Percentiles rank a stretch among this genome's conserved stretches.
Conservation (phyloP, 1,140 invertebrate species). For the Drosophila virilis region DNA sequence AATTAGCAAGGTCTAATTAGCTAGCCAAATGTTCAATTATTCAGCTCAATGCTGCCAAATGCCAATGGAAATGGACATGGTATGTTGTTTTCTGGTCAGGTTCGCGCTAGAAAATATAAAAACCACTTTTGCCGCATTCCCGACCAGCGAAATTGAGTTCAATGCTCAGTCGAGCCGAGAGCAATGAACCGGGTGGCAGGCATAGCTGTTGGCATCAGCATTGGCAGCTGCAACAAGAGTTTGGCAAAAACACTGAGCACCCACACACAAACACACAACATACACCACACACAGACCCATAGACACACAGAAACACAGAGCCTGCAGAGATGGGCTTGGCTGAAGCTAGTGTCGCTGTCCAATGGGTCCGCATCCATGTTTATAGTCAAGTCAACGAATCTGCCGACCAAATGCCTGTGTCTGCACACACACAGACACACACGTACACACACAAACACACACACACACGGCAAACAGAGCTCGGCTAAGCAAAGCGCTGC, state of each 20-base stretch:
- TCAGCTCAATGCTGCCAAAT: constrained; percentile 3
- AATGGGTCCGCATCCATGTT: constrained; percentile 50
- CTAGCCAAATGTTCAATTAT: constrained; percentile 43
- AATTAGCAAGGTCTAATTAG: constrained; percentile 33
- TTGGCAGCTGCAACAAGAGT: neutral
- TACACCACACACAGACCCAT: neutral
- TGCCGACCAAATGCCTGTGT: constrained; percentile 7
- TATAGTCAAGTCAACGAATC: constrained; percentile 40
- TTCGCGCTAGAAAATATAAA: constrained; percentile 13
- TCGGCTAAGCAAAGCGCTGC: constrained; percentile 19
- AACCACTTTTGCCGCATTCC: constrained; percentile 43
- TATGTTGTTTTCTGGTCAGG: constrained; percentile 11
- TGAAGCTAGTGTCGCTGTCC: constrained; percentile 28
- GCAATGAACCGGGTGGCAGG: constrained; percentile 41
- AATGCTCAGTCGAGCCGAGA: constrained; percentile 43
- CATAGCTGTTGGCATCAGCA: constrained; percentile 20
- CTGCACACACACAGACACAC: neutral
- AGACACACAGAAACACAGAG: neutral
- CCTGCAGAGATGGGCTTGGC: constrained; percentile 9
- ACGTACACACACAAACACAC: neutral
- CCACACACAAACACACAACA: constrained; percentile 7
- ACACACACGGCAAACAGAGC: constrained; percentile 10
- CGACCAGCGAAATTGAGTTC: constrained; percentile 42
- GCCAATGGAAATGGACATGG: neutral
- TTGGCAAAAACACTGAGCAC: neutral